phyloP scores from a whole-genome alignment of 1,140 invertebrate genomes.

The Octopus bimaculoides region DNA sequence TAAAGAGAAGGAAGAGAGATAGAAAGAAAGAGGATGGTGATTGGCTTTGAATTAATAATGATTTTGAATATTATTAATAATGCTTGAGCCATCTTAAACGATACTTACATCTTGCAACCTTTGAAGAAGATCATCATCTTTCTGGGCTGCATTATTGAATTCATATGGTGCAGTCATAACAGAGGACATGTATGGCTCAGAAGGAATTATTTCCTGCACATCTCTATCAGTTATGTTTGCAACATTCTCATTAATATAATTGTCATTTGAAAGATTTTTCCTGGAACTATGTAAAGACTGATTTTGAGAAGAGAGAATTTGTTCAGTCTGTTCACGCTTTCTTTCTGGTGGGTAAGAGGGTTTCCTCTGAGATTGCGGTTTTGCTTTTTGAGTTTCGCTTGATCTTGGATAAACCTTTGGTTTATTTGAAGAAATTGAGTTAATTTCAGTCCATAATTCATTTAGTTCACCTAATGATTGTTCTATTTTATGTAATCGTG shows the following conservation, averaged over 20 bases:
- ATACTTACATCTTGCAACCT: conserved; percentile 1
- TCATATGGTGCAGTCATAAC: background rate
- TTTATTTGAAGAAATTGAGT: background rate
- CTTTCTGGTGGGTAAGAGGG: no score
- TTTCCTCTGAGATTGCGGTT: no score
- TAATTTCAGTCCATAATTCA: conserved; percentile 44
- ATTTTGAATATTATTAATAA: no score
- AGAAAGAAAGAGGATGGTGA: no score
- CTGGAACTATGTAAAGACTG: no score
- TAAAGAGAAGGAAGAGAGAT: no score
- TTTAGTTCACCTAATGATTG: conserved; percentile 39
- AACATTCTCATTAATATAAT: background rate
- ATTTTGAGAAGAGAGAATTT: no score
- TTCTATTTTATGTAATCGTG: conserved; percentile 41
- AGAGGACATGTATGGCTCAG: background rate
- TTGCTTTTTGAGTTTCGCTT: no score
- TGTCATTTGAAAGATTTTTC: background rate
- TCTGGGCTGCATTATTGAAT: background rate
- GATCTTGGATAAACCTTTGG: no score
- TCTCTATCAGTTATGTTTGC: background rate
- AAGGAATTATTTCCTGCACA: background rate
- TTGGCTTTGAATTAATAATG: no score
- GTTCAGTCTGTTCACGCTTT: no score
- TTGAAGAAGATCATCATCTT: conserved; percentile 8
- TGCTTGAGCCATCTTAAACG: conserved; percentile 2